phyloP scores from a whole-genome alignment of 64 coral and sea anemone genomes.

The Platygyra sinensis region DNA sequence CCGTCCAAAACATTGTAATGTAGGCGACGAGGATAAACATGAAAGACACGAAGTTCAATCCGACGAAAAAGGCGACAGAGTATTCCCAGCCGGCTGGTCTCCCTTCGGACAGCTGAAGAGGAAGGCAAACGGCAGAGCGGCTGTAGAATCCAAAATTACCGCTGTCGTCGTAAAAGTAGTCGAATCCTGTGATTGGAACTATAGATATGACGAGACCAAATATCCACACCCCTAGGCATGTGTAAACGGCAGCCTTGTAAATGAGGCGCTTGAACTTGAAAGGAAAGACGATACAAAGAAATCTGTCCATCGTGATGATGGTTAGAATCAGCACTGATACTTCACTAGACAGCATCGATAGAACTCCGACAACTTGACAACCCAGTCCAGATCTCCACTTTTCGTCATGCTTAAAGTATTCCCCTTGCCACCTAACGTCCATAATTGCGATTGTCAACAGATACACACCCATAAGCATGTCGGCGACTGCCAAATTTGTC shows the following conservation, averaged over 20 bases:
- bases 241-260: background rate
- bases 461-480: conserved; percentile 29
- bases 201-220: background rate
- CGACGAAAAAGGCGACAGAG: conserved; percentile 10
- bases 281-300: conserved; percentile 29
- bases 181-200: background rate
- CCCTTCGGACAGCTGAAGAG: conserved; percentile 1
- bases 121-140: conserved; percentile 36
- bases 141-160: conserved; percentile 19
- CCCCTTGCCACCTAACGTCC: conserved; percentile 15
- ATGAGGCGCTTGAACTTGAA: conserved; percentile 9
- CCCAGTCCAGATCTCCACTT: conserved; percentile 1
- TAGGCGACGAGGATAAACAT: conserved; percentile 34
- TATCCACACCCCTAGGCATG: background rate
- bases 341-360: conserved; percentile 33
- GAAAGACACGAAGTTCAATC: conserved; percentile 19
- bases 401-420: conserved; percentile 30
- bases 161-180: conserved; percentile 19
- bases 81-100: conserved; percentile 25
- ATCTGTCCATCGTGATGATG: conserved; percentile 28
- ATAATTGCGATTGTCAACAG: conserved; percentile 7
- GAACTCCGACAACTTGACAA: conserved; percentile 11
- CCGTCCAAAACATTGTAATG: conserved; percentile 28
- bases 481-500: conserved; percentile 28
- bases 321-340: conserved; percentile 35